Conservation (phyloP, 2,888 invertebrate genomes). For the Cloeon dipterum region DNA sequence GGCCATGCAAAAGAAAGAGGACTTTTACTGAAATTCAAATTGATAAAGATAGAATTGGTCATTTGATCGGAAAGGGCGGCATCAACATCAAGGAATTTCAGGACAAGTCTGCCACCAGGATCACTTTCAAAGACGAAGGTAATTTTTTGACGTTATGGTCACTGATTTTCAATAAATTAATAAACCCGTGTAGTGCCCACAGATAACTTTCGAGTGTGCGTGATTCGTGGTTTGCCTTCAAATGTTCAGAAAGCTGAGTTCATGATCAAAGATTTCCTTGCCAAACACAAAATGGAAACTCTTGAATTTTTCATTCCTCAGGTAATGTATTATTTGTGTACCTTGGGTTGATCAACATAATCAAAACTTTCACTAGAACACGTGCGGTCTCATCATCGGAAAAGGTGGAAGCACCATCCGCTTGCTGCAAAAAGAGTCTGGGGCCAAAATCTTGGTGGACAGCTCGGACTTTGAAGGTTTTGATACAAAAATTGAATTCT, state of each 20-base stretch:
- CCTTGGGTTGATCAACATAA: no score
- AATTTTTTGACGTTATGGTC: no score
- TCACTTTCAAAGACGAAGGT: constrained; percentile 21
- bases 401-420: constrained; percentile 45
- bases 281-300: constrained; percentile 39
- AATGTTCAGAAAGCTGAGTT: constrained; percentile 46
- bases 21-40: constrained; percentile 12
- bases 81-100: constrained; percentile 53
- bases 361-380: constrained; percentile 20
- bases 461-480: no score
- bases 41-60: constrained; percentile 17
- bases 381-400: constrained; percentile 52
- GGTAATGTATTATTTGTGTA: no score
- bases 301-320: no score
- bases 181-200: no score
- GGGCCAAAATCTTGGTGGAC: constrained; percentile 45
- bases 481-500: no score
- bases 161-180: no score
- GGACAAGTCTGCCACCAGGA: constrained; percentile 39
- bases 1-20: neutral
- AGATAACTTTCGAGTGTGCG: constrained; percentile 31
- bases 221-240: constrained; percentile 43
- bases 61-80: constrained; percentile 39
- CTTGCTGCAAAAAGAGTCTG: constrained; percentile 43
- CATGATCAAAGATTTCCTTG: no score